A percentile compares a stretch with the other conserved stretches of the same genome.
phyloP scores from a whole-genome alignment of 2,888 invertebrate genomes.

The Chromoteleia sp. region DNA sequence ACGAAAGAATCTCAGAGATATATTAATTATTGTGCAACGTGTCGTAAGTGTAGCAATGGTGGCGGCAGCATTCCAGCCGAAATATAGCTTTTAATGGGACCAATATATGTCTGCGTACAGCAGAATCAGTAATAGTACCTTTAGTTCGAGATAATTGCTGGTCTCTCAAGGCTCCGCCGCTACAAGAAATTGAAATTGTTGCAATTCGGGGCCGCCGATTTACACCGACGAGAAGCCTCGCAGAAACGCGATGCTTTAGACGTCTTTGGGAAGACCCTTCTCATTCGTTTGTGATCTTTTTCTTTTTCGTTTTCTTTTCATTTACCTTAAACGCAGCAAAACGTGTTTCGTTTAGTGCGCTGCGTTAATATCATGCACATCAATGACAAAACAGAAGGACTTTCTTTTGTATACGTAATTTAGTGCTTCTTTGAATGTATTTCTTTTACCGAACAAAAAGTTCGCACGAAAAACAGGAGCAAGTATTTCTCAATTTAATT shows the following conservation, averaged over 20 bases:
- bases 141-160: slow-evolving; percentile 78
- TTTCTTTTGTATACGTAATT: slow-evolving; percentile 35
- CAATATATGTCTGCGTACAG: slow-evolving; percentile 74
- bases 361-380: slow-evolving; percentile 59
- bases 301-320: slow-evolving; percentile 39
- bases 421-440: slow-evolving; percentile 16
- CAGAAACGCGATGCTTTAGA: slow-evolving; percentile 65
- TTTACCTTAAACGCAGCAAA: slow-evolving; percentile 67
- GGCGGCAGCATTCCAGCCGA: slow-evolving; percentile 66
- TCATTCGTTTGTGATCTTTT: slow-evolving; percentile 56
- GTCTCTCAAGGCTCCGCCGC: slow-evolving; percentile 72
- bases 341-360: slow-evolving; percentile 62
- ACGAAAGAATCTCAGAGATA: slow-evolving; percentile 71
- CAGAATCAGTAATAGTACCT: slow-evolving; percentile 79
- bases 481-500: no score
- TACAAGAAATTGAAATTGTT: slow-evolving; percentile 73
- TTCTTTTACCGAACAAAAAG: not conserved
- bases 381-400: slow-evolving; percentile 56
- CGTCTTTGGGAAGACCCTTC: slow-evolving; percentile 64
- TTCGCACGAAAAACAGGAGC: not conserved
- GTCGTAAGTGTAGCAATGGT: slow-evolving; percentile 75
- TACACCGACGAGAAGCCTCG: slow-evolving; percentile 63
- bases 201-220: slow-evolving; percentile 71
- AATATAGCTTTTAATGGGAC: slow-evolving; percentile 76
- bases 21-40: slow-evolving; percentile 78